Percentiles rank a stretch among this genome's conserved stretches.
Conservation (phyloP, 2,113 vertebrate species). For the Catharus minimus region DNA sequence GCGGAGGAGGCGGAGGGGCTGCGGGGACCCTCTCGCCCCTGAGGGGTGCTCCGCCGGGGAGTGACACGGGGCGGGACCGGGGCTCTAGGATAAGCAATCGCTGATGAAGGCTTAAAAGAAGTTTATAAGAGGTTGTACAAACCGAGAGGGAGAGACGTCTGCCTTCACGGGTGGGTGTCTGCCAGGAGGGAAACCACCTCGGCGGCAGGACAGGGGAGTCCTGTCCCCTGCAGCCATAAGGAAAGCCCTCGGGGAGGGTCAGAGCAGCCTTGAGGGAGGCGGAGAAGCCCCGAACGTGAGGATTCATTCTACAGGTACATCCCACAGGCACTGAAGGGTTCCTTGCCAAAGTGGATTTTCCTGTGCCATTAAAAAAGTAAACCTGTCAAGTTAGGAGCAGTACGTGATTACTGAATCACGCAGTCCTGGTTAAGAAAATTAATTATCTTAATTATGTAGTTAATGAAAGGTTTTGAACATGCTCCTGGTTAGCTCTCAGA, state of each 20-base stretch:
- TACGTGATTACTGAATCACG: background rate
- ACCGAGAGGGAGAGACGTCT: background rate
- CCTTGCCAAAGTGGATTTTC: background rate
- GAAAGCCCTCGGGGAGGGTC: background rate
- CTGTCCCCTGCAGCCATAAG: background rate
- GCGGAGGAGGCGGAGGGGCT: background rate
- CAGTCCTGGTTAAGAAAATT: background rate
- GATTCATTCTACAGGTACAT: background rate
- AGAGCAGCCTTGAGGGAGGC: background rate
- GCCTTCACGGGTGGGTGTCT: background rate
- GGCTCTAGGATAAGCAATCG: background rate
- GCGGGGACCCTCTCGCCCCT: rapidly evolving
- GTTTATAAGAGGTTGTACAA: background rate
- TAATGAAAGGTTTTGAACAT: background rate
- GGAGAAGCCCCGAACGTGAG: background rate
- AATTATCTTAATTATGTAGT: background rate
- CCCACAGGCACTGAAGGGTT: rapidly evolving
- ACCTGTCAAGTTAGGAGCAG: background rate
- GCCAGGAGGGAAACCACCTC: rapidly evolving
- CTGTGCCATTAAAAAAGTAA: background rate
- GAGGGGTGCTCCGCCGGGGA: background rate
- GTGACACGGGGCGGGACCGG: background rate
- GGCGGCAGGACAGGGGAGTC: too few species aligned
- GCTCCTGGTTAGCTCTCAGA: background rate
- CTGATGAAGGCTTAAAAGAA: background rate